A percentile compares a stretch with the other conserved stretches of the same genome.
These are phyloP conservation scores for Heteromyza rotundicornis DNA, from an alignment of 2,888 invertebrate species.

Conservation along the genomic window DNA sequence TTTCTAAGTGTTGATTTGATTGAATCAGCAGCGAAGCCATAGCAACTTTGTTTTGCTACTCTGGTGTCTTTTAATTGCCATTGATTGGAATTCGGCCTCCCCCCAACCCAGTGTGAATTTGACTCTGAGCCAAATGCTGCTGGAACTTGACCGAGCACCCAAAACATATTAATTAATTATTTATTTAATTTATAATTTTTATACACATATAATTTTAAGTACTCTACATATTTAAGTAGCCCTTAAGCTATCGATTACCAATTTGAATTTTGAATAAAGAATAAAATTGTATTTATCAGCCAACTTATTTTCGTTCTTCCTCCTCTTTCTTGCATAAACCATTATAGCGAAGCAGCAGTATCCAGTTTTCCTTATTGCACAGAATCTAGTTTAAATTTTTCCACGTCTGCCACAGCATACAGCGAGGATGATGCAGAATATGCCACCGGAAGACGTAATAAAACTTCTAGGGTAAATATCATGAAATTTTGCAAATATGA, in stretches of 20 bases:
- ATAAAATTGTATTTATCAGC: not conserved
- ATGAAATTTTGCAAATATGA: slow-evolving; percentile 43
- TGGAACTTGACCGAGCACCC: not conserved
- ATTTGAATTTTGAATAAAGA: not conserved
- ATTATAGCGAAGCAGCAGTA: slow-evolving; percentile 62
- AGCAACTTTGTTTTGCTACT: not conserved
- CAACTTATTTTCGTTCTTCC: slow-evolving; percentile 51
- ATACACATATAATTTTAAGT: too few species aligned
- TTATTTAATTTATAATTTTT: too few species aligned
- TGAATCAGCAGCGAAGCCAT: not conserved
- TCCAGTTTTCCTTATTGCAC: slow-evolving; percentile 64
- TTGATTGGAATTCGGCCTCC: not conserved
- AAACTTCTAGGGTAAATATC: slow-evolving; percentile 71
- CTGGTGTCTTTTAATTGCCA: not conserved
- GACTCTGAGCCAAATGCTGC: not conserved
- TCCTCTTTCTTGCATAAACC: slow-evolving; percentile 44
- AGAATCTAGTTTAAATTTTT: slow-evolving; percentile 69
- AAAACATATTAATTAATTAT: too few species aligned
- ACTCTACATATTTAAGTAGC: too few species aligned
- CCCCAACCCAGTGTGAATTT: not conserved
- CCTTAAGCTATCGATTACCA: too few species aligned
- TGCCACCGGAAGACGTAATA: slow-evolving; percentile 74
- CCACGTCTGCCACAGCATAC: slow-evolving; percentile 67
- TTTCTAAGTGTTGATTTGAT: too few species aligned
- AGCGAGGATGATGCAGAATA: slow-evolving; percentile 79